phyloP scores from a whole-genome alignment of 2,113 vertebrate genomes.

The Sturnira hondurensis region DNA sequence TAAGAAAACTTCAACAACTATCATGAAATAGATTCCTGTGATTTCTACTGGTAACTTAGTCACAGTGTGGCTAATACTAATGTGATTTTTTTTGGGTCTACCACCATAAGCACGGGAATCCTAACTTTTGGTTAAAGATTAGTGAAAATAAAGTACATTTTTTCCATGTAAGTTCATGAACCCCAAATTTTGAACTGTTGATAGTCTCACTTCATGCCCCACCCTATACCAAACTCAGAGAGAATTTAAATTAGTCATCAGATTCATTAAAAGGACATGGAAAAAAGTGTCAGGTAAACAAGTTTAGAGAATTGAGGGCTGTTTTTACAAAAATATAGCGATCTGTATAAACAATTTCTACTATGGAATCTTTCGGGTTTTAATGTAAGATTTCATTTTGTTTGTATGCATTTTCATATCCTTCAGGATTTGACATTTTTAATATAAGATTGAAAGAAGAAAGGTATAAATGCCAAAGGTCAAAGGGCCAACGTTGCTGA shows the following conservation, averaged over 20 bases:
- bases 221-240: neutral
- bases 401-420: neutral
- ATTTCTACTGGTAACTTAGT: neutral
- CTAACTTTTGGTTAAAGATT: neutral
- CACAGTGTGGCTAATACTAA: neutral
- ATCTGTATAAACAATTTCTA: neutral
- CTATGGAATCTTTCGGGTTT: neutral
- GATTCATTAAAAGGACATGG: neutral
- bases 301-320: neutral
- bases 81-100: neutral
- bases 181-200: neutral
- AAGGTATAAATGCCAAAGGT: neutral
- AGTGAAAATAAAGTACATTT: neutral
- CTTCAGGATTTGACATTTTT: neutral
- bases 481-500: neutral
- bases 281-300: neutral
- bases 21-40: neutral
- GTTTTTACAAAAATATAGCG: neutral
- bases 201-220: neutral
- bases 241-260: neutral
- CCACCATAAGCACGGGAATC: neutral
- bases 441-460: neutral
- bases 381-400: neutral
- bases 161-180: neutral
- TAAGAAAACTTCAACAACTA: neutral